Base-by-base conservation (phyloP, 2,797 vertebrate genomes). In the Echeneis naucrates region DNA sequence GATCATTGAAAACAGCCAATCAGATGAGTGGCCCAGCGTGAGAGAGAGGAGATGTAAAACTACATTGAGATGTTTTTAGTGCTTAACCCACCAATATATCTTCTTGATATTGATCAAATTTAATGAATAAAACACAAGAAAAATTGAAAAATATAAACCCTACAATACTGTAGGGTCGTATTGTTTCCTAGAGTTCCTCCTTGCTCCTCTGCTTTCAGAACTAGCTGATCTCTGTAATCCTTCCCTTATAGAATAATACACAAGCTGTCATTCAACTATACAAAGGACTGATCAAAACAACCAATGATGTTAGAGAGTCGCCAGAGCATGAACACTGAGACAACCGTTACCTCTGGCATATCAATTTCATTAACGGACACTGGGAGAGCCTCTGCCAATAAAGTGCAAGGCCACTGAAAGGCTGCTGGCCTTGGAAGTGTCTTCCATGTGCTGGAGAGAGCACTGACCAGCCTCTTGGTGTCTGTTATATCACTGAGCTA, bases 351-450 rank as follows among this genome's bases (percentile, higher is more conserved):
- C 40, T 61, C 64, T 54, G 77, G 68, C 77, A 77, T 65, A 83
- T 87, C 78, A 78, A 79, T 89, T 84, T 80, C 68, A 82, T 69
- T 89, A 82, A 81, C 68, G 74, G 83, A 87, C 70, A 65, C 57
- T 8, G 71, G 69, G 60, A 72, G 75, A 45, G 73, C 16, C 57
- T 68, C 80, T 72, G 82, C 74, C 86, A 80, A 81, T 87, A 76
- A 76, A 42, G 84, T 51, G 38, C 77, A 82, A 88, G 86, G 80
- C 60, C 85, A 80, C 37, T 16, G 52, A 62, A 26, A 61, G 48
- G 55, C 82, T 63, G 48, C 73, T 60, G 78, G 82, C 87, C 80
- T 79, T 65, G 74, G 56, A 62, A 44, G 52, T 26, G 47, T 84
- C 73, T 44, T 50, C 67, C 4, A 24, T 47, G 44, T 52, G 23